Conservation (phyloP, 1,140 invertebrate genomes). For the Drosophila ambigua region DNA sequence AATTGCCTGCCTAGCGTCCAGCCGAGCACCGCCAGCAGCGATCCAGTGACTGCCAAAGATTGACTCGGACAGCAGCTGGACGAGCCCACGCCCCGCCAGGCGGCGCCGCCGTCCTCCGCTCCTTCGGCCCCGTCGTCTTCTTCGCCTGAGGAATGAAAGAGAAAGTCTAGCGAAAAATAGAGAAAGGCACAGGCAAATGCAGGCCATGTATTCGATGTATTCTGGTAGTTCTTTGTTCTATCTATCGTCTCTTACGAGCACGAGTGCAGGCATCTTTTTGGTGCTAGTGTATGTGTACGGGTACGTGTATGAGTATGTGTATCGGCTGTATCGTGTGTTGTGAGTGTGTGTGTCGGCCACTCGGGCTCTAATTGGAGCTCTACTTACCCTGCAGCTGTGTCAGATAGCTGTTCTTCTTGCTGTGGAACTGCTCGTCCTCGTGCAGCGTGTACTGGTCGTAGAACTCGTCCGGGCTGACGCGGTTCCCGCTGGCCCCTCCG, state of each 20-base stretch:
- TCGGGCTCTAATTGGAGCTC: constrained; percentile 57
- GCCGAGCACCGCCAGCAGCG: constrained; percentile 64
- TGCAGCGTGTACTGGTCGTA: constrained; percentile 80
- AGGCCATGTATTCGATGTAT: constrained; percentile 65
- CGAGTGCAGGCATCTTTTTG: constrained; percentile 12
- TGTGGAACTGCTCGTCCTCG: constrained; percentile 74
- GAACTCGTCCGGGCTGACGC: constrained; percentile 68
- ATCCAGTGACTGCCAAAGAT: constrained; percentile 46
- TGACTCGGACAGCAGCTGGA: constrained; percentile 30
- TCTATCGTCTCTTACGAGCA: background rate
- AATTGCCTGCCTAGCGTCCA: constrained; percentile 71
- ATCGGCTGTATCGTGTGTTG: constrained; percentile 15
- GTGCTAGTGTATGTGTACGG: background rate
- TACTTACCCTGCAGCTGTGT: constrained; percentile 83
- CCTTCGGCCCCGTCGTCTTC: constrained; percentile 70
- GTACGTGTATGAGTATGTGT: background rate
- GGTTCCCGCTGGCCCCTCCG: constrained; percentile 52
- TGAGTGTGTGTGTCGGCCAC: constrained; percentile 11
- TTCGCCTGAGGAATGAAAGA: constrained; percentile 79
- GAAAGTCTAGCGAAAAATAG: constrained; percentile 78
- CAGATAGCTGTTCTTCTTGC: constrained; percentile 79
- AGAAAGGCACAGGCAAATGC: constrained; percentile 60
- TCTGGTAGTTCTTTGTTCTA: constrained; percentile 34
- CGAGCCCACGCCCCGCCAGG: constrained; percentile 62
- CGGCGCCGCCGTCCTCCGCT: constrained; percentile 67